phyloP scores from a whole-genome alignment of 2,888 invertebrate genomes.

The Chydorus sphaericus region DNA sequence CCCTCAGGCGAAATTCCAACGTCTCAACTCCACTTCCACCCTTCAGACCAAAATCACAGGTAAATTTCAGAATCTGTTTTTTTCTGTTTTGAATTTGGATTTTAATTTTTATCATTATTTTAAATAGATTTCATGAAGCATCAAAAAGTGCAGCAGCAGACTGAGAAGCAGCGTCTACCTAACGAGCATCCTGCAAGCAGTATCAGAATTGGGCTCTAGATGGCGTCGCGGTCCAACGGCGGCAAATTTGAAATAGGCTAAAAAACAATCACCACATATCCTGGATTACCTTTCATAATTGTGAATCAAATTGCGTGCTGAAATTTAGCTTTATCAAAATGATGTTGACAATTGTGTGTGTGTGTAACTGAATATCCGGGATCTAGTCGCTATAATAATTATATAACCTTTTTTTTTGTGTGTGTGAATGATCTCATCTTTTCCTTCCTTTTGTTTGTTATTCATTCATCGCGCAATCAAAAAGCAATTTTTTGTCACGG shows the following conservation, averaged over 20 bases:
- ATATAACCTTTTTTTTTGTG: too few species aligned
- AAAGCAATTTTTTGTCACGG: background rate
- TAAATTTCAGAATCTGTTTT: background rate
- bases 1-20: too few species aligned
- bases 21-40: background rate
- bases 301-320: too few species aligned
- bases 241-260: too few species aligned
- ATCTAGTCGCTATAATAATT: too few species aligned
- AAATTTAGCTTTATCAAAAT: too few species aligned
- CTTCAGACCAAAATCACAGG: background rate
- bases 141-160: background rate
- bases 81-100: too few species aligned
- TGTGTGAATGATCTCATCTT: conserved; percentile 3
- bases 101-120: background rate
- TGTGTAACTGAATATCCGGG: too few species aligned
- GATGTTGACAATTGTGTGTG: too few species aligned
- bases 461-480: background rate
- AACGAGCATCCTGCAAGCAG: background rate
- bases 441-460: background rate
- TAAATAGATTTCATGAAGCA: conserved; percentile 1
- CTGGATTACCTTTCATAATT: too few species aligned
- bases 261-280: too few species aligned
- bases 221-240: background rate
- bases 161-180: background rate
- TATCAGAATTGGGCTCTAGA: background rate